Percentiles rank a stretch among this genome's conserved stretches.
phyloP scores from a whole-genome alignment of 2,113 vertebrate genomes.

The Felis chaus region DNA sequence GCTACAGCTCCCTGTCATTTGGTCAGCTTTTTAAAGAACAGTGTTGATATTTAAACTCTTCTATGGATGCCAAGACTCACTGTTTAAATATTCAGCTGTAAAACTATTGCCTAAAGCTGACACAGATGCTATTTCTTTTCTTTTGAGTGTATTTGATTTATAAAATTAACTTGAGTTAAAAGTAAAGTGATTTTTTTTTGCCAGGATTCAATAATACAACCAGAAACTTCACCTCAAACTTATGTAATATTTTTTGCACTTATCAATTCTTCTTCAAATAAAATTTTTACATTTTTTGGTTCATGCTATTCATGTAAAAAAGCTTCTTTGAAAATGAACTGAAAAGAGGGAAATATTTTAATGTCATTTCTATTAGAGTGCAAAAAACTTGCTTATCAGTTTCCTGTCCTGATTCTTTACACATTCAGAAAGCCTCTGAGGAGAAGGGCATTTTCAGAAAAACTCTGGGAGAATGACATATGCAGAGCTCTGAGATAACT shows the following conservation, averaged over 20 bases:
- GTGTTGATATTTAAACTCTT: conserved; percentile 32
- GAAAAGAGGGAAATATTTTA: conserved; percentile 42
- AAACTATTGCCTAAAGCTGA: conserved; percentile 41
- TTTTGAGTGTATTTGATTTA: conserved; percentile 25
- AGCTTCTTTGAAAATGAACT: conserved; percentile 35
- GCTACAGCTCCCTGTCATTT: background rate
- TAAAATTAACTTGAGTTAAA: conserved; percentile 46
- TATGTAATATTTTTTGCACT: background rate
- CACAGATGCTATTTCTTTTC: background rate
- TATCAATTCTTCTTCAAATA: conserved; percentile 37
- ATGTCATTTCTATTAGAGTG: conserved; percentile 12
- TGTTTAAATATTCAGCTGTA: conserved; percentile 37
- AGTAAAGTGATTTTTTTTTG: background rate
- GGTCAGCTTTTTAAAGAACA: conserved; percentile 29
- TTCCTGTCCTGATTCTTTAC: conserved; percentile 38
- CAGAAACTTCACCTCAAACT: conserved; percentile 57
- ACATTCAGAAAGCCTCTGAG: background rate
- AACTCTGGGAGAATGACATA: background rate
- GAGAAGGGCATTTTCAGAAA: background rate
- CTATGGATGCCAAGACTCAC: background rate
- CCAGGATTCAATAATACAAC: conserved; percentile 11
- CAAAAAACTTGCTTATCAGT: background rate
- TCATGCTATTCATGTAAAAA: background rate
- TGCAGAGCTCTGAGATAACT: background rate
- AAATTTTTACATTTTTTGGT: conserved; percentile 45